These are phyloP conservation scores for Mobula birostris DNA, from an alignment of 2,113 vertebrate genomes.

Conservation along the genomic window DNA sequence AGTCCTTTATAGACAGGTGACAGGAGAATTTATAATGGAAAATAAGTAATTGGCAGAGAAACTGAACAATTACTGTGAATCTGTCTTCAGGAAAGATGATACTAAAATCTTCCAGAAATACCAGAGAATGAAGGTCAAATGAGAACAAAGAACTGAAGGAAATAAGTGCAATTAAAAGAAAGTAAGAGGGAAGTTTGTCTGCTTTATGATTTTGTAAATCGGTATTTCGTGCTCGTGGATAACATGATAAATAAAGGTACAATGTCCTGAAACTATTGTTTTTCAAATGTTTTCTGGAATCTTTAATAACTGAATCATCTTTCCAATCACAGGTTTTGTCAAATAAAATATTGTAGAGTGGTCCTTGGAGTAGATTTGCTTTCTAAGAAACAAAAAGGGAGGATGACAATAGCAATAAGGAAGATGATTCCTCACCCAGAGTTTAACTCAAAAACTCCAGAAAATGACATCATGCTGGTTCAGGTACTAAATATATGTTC, in stretches of 20 bases:
- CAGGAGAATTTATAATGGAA: too few species aligned
- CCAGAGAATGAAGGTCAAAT: too few species aligned
- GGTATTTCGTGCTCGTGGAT: not conserved
- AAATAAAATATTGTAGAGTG: not conserved
- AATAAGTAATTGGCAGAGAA: too few species aligned
- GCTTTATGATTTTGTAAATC: too few species aligned
- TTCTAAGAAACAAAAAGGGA: not conserved
- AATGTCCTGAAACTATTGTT: not conserved
- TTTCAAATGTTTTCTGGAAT: not conserved
- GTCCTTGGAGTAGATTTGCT: slow-evolving; percentile 6
- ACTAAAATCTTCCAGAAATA: too few species aligned
- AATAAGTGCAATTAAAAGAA: too few species aligned
- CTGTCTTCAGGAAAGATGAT: too few species aligned
- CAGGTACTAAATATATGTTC: not conserved
- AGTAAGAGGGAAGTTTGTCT: too few species aligned
- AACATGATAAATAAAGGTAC: not conserved
- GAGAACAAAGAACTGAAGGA: too few species aligned
- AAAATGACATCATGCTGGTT: slow-evolving; percentile 25
- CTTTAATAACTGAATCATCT: not conserved
- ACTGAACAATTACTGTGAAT: too few species aligned
- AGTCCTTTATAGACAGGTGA: too few species aligned
- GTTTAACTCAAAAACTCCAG: not conserved
- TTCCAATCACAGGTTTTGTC: not conserved
- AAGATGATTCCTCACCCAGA: not conserved
- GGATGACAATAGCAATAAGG: not conserved